These are phyloP conservation scores for Pterocles burchelli DNA, from an alignment of 2,113 vertebrate genomes.

Conservation along the genomic window DNA sequence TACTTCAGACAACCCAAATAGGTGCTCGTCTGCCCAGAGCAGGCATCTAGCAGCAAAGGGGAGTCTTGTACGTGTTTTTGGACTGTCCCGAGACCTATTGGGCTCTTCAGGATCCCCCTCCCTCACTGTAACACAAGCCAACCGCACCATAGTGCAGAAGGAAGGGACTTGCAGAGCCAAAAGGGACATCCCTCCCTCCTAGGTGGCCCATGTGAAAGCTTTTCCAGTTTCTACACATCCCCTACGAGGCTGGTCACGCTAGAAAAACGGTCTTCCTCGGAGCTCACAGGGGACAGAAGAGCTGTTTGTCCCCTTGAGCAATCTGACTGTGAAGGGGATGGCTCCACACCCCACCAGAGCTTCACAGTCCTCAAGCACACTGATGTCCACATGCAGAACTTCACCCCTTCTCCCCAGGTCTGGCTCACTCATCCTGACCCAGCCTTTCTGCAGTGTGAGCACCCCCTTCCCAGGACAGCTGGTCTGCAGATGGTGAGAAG, in stretches of 20 bases:
- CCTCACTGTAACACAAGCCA: neutral
- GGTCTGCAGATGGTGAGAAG: neutral
- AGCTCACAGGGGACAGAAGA: neutral
- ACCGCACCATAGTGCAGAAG: neutral
- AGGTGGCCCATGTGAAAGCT: neutral
- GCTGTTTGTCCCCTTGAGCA: neutral
- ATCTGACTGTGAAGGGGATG: neutral
- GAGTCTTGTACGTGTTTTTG: too few species aligned
- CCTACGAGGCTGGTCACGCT: neutral
- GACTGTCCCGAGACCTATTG: neutral
- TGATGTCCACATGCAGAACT: neutral
- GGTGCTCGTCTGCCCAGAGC: fast-evolving
- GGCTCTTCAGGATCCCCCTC: neutral
- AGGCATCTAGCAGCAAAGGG: neutral
- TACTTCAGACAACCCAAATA: neutral
- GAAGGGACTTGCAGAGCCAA: neutral
- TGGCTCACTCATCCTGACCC: neutral
- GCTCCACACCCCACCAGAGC: neutral
- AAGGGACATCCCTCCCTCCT: neutral
- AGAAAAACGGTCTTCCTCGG: neutral
- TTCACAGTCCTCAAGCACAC: neutral
- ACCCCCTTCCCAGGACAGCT: neutral
- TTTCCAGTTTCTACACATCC: neutral
- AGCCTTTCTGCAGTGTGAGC: neutral
- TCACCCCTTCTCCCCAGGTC: neutral